Evolutionary conservation across 2,797 vertebrate species (phyloP).

Genomic region (Okamejei kenojei): DNA sequence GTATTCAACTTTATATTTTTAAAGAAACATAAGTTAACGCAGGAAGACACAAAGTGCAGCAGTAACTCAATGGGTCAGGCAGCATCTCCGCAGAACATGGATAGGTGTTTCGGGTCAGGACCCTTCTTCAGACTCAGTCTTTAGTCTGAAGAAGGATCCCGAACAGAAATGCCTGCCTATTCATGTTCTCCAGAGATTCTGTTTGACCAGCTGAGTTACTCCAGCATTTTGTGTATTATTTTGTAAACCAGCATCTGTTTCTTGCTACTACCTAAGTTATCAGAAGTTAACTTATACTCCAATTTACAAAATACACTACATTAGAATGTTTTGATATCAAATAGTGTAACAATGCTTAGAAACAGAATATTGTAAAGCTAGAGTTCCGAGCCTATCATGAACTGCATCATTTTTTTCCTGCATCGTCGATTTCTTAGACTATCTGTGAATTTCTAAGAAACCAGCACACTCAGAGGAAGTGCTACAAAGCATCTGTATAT

Average conservation of each 20-base stretch:
- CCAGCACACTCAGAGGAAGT: neutral
- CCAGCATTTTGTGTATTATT: no score
- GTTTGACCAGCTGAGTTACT: no score
- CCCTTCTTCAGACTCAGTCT: no score
- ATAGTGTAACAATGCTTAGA: neutral
- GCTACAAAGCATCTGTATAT: neutral
- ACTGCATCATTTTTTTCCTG: neutral
- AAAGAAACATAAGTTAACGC: neutral
- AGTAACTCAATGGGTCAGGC: no score
- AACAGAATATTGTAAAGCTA: neutral
- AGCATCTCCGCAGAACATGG: no score
- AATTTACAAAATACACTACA: neutral
- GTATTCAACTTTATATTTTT: neutral
- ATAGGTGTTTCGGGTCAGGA: no score
- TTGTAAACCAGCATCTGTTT: no score
- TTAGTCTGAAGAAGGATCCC: no score
- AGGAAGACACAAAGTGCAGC: no score
- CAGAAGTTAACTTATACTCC: neutral
- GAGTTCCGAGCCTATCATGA: neutral
- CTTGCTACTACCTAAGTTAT: neutral
- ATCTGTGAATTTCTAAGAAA: neutral
- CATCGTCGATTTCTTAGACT: neutral
- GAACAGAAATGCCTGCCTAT: no score
- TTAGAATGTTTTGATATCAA: neutral
- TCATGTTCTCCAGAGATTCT: no score